Percentiles rank a stretch among this genome's conserved stretches.
Conservation (phyloP, 2,797 vertebrate genomes). For the Bufotes viridis region DNA sequence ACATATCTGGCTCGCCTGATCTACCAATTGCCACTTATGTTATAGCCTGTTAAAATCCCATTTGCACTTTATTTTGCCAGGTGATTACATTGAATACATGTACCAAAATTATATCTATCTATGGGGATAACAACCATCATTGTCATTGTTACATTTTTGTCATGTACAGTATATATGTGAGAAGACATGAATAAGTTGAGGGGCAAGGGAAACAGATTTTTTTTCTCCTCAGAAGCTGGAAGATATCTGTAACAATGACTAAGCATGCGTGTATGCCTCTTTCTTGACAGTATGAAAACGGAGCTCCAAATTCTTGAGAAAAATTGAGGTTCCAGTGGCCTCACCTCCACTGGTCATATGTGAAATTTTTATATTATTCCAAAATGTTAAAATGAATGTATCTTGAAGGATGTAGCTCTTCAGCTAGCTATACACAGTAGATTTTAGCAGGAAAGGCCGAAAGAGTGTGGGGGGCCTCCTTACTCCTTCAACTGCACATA, state of each 20-base stretch:
- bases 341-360: background rate
- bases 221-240: no score
- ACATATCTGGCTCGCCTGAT: background rate
- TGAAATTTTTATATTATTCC: background rate
- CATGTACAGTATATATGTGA: background rate
- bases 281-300: no score
- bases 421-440: no score
- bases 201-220: no score
- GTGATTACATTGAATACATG: background rate
- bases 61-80: background rate
- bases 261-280: no score
- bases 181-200: background rate
- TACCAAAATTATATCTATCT: background rate
- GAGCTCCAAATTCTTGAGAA: no score
- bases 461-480: no score
- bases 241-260: no score
- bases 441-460: no score
- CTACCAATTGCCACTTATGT: constrained; percentile 1
- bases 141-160: background rate
- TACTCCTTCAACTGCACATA: no score
- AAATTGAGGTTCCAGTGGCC: no score
- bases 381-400: background rate
- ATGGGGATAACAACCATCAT: background rate
- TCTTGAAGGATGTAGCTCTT: background rate
- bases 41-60: background rate